These are phyloP conservation scores for Lymantria dispar DNA, from an alignment of 2,888 invertebrate genomes.

Conservation along the genomic window DNA sequence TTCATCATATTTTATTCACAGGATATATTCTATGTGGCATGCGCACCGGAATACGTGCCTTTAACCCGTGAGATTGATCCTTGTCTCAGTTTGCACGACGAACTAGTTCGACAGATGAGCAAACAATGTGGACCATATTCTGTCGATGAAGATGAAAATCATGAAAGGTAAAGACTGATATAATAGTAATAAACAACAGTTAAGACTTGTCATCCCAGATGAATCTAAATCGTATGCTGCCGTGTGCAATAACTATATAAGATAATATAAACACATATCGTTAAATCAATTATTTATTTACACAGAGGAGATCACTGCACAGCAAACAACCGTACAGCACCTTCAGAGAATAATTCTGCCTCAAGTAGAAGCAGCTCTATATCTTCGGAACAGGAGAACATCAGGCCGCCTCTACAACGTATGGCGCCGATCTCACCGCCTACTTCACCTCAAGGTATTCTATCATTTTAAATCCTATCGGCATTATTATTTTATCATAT, in stretches of 20 bases:
- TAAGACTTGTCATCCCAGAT: no score
- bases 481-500: no score
- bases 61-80: constrained; percentile 69
- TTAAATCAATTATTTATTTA: background rate
- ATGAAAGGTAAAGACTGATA: constrained; percentile 44
- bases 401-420: constrained; percentile 68
- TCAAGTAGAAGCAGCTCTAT: constrained; percentile 75
- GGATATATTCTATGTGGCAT: constrained; percentile 79
- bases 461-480: background rate
- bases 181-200: no score
- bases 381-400: constrained; percentile 74
- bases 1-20: constrained; percentile 19
- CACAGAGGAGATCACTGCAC: constrained; percentile 35
- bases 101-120: constrained; percentile 66
- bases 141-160: constrained; percentile 65
- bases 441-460: constrained; percentile 66
- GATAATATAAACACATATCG: background rate
- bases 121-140: constrained; percentile 61
- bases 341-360: constrained; percentile 63
- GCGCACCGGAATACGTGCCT: constrained; percentile 75
- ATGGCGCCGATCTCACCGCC: constrained; percentile 75
- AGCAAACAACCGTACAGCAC: constrained; percentile 47
- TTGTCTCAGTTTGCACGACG: constrained; percentile 64
- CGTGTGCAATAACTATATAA: no score
- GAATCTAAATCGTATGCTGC: no score